phyloP scores from a whole-genome alignment of 2,113 vertebrate species.

The Hymenochirus boettgeri region DNA sequence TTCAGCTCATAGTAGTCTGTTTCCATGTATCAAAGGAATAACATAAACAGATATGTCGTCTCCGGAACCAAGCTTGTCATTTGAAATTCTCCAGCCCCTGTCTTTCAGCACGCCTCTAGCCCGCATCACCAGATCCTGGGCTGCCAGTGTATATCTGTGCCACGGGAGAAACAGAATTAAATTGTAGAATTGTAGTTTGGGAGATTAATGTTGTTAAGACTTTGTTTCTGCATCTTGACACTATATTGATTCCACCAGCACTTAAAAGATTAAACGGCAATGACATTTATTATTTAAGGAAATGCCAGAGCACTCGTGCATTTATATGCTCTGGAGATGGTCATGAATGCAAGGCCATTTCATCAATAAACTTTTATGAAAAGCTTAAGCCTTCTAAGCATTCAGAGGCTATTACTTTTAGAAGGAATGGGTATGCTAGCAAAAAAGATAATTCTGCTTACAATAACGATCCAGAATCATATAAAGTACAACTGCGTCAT shows the following conservation, averaged over 20 bases:
- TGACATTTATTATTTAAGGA: slow-evolving; percentile 19
- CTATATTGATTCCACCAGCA: slow-evolving; percentile 20
- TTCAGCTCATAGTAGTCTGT: slow-evolving; percentile 68
- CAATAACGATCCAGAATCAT: not conserved
- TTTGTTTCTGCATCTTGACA: not conserved
- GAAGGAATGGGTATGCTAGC: not conserved
- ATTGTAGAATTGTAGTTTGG: not conserved
- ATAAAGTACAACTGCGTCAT: not conserved
- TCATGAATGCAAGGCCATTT: not conserved
- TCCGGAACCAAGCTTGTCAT: slow-evolving; percentile 88
- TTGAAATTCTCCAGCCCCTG: slow-evolving; percentile 91
- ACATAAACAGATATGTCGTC: slow-evolving; percentile 97
- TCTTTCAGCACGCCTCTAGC: slow-evolving; percentile 90
- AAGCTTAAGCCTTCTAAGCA: slow-evolving; percentile 1
- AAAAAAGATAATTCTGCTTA: not conserved
- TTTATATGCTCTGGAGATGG: slow-evolving; percentile 2
- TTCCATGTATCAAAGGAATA: slow-evolving; percentile 85
- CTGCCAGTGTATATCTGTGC: slow-evolving; percentile 89
- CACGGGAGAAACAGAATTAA: slow-evolving; percentile 12
- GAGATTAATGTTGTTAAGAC: not conserved
- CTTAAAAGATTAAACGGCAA: slow-evolving; percentile 13
- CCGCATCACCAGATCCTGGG: slow-evolving; percentile 93
- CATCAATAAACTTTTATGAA: slow-evolving; percentile 11
- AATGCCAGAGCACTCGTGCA: not conserved
- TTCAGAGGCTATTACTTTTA: not conserved